A percentile compares a stretch with the other conserved stretches of the same genome.
phyloP scores from a whole-genome alignment of 1,140 invertebrate species.

The Magallana gigas region DNA sequence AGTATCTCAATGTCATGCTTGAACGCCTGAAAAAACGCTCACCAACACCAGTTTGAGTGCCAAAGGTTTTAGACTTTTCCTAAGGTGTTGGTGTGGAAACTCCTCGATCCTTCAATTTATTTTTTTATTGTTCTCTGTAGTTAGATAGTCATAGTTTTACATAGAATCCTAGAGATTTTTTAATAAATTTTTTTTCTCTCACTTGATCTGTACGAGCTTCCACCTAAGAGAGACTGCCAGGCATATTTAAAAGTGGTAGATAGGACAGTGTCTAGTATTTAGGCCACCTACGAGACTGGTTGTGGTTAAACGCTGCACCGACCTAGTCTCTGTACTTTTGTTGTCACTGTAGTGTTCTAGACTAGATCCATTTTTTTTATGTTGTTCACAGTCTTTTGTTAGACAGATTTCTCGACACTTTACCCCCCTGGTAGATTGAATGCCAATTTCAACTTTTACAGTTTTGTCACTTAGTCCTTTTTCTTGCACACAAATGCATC shows the following conservation, averaged over 20 bases:
- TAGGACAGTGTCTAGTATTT: neutral
- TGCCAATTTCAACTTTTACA: too few relatives aligned
- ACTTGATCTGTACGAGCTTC: neutral
- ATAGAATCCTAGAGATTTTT: neutral
- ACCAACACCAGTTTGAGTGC: conserved; percentile 35
- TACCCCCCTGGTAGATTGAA: too few relatives aligned
- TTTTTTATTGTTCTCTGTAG: neutral
- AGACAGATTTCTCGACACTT: too few relatives aligned
- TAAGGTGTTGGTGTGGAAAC: conserved; percentile 18
- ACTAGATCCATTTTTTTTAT: too few relatives aligned
- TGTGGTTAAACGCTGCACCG: too few relatives aligned
- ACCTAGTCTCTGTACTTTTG: too few relatives aligned
- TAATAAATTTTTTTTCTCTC: too few relatives aligned
- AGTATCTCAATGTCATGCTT: conserved; percentile 51
- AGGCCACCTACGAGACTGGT: too few relatives aligned
- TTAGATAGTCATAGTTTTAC: neutral
- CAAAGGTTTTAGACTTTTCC: conserved; percentile 10
- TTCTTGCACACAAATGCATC: too few relatives aligned
- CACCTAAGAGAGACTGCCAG: neutral
- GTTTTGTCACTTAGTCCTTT: too few relatives aligned
- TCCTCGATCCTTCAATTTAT: conserved; percentile 9
- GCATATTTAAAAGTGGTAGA: neutral
- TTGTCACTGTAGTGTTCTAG: too few relatives aligned
- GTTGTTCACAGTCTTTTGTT: too few relatives aligned
- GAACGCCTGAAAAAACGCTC: conserved; percentile 47